Conservation (phyloP, 2,113 vertebrate species). For the Lonchura striata region DNA sequence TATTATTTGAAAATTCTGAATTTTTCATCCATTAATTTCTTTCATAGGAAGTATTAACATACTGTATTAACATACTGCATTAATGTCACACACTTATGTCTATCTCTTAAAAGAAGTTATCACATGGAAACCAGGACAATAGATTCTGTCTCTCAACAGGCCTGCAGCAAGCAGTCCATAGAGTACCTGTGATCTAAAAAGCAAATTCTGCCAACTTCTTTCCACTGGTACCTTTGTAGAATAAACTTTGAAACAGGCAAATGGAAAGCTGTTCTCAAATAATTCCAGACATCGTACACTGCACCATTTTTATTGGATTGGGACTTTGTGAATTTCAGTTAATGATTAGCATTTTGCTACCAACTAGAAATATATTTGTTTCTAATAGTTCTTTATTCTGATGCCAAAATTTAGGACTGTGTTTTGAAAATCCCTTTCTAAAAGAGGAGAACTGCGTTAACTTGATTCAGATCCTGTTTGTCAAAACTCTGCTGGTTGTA, state of each 20-base stretch:
- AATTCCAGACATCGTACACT: constrained; percentile 35
- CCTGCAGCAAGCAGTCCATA: not conserved
- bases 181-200: not conserved
- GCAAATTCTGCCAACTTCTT: not conserved
- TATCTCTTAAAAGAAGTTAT: not conserved
- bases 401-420: not conserved
- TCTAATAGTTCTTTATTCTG: not conserved
- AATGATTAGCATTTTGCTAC: not conserved
- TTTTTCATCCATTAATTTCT: not conserved
- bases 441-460: not conserved
- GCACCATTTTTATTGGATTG: not conserved
- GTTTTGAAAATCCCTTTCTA: not conserved
- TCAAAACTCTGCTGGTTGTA: constrained; percentile 39
- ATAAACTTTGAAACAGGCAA: constrained; percentile 12
- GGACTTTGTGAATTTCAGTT: not conserved
- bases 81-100: not conserved
- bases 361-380: not conserved
- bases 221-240: not conserved
- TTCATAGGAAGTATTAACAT: not conserved
- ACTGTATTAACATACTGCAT: not conserved
- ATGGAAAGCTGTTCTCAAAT: constrained; percentile 43
- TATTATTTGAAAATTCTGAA: not conserved
- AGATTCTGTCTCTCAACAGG: not conserved
- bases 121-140: not conserved
- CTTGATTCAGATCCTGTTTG: not conserved